Evolutionary conservation across 2,113 vertebrate species (phyloP), one percentile per base, ranked within the genome.

Genomic region (Orthonyx spaldingii): DNA sequence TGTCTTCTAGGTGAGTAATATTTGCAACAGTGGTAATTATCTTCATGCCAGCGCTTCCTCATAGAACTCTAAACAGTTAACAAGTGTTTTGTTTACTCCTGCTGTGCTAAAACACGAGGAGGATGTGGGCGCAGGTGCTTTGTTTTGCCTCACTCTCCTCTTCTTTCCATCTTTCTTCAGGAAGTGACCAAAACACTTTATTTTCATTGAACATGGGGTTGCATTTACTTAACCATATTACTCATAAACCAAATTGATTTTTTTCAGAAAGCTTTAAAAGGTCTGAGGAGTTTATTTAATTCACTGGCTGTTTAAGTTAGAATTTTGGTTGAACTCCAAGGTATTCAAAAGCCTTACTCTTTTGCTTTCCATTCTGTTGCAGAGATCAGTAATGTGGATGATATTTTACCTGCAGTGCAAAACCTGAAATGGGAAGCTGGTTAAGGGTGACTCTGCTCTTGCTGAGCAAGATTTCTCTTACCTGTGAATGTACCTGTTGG

Each of bases 351-450:
- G 22, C 59, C 49, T 74, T 44, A 91, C 11, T 3, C 0, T 50
- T 90, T 49, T 91, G 75, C 30, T 93, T 93, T 76, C 72, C 46
- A 16, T 95, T 97, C 89, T 97, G 9, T 98, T 98, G 74, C 98
- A 99, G 99, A 98, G 84, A 97, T 99, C 94, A 96, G 86, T 78
- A 97, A 96, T 7, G 59, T 99, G 95, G 98, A 98, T 49, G 98
- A 99, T 75, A 98, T 99, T 96, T 94, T 99, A 91, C 99, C 99
- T 52, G 92, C 98, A 66, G 97, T 99, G 87, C 97, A 44, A 82
- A 96, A 96, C 53, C 75, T 99, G 97, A 98, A 98, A 74, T 55
- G 97, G 78, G 93, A 5, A 77, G 76, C 69, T 68, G 60, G 70
- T 30, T 94, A 72, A 92, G 69, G 49, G 11, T 60, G 20, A 50